Base-by-base conservation (phyloP, 2,113 vertebrate species). In the Tupaia chinensis region DNA sequence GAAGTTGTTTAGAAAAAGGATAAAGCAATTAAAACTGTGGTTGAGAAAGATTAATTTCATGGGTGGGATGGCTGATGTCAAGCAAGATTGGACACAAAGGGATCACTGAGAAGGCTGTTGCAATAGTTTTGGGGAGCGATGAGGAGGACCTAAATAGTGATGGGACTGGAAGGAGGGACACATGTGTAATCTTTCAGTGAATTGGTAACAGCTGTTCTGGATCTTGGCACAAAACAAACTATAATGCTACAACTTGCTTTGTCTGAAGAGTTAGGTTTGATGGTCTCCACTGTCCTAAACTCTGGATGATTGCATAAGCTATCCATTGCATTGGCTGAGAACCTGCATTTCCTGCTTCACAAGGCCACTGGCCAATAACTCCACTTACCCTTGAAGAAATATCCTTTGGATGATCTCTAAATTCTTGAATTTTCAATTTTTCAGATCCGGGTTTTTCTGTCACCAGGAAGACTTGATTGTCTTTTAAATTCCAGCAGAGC, bases 61-160 rank as follows among this genome's bases (percentile, higher is more conserved):
- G 97, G 94, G 97, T 95, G 95, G 97, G 97, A 97, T 96, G 81
- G 83, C 79, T 90, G 92, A 83, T 95, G 95, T 97, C 95, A 95
- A 93, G 95, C 63, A 78, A 22, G 84, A 81, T 54, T 97, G 95
- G 89, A 94, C 83, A 82, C 86, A 95, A 91, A 82, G 34, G 0
- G 29, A 94, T 81, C 87, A 58, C 0, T 77, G 92, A 94, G 66
- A 72, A 96, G 34, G 80, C 84, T 97, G 93, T 98, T 93, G 97
- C 97, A 97, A 97, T 97, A 79, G 79, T 93, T 96, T 85, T 54
- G 77, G 92, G 96, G 95, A 94, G 92, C 84, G 83, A 96, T 81
- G 93, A 89, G 91, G 79, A 91, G 68, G 92, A 77, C 63, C 89
- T 72, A 11, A 94, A 53, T 9, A 73, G 89, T 91, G 82, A 69